Evolutionary conservation across 1,140 invertebrate species (phyloP).

Genomic region (Teleogryllus occipitalis): DNA sequence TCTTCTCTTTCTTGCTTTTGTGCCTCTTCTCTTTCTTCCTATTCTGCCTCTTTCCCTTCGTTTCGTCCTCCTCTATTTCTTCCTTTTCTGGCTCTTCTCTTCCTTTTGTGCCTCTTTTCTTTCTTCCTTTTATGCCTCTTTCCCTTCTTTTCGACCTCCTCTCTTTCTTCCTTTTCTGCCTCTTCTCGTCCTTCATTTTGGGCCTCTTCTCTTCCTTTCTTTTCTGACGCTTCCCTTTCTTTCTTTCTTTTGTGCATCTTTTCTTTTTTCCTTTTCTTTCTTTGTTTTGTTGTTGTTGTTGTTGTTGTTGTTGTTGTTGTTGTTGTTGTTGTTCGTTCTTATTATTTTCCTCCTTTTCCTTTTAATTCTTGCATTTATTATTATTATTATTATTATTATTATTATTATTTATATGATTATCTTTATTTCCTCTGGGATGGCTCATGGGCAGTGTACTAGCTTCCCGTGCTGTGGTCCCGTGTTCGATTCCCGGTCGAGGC

Average conservation of each 20-base stretch:
- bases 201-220: not conserved
- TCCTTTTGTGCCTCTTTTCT: not conserved
- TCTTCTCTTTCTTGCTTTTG: not conserved
- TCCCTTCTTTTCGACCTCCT: not conserved
- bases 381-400: no score
- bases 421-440: no score
- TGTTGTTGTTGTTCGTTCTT: no score
- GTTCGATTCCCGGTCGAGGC: no score
- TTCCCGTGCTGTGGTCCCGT: no score
- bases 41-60: not conserved
- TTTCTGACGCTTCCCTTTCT: not conserved
- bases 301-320: not conserved
- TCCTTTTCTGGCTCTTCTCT: not conserved
- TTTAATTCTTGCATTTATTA: no score
- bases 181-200: not conserved
- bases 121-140: not conserved
- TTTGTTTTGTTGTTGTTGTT: not conserved
- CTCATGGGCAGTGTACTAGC: no score
- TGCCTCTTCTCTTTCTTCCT: not conserved
- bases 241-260: not conserved
- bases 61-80: not conserved
- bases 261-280: not conserved
- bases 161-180: not conserved
- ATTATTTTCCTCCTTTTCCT: no score
- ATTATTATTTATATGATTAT: no score